phyloP scores from a whole-genome alignment of 2,113 vertebrate genomes.

The Romanogobio albipinnatus region DNA sequence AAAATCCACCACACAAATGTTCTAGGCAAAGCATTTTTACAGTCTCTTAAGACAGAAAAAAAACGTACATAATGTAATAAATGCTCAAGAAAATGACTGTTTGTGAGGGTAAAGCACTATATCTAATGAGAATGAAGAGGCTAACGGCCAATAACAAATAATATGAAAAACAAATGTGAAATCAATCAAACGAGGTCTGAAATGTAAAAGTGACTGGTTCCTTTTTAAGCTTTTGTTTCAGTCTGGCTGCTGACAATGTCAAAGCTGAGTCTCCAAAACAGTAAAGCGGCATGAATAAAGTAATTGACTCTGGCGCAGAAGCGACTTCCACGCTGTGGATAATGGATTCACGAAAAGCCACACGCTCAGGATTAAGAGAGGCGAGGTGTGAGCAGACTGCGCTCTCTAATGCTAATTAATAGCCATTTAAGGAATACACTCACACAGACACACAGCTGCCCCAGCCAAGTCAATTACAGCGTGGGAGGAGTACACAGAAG shows the following conservation, averaged over 20 bases:
- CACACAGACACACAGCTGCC: constrained; percentile 39
- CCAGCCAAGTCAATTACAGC: constrained; percentile 50
- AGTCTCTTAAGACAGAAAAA: not conserved
- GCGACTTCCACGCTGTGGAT: constrained; percentile 45
- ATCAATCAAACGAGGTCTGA: constrained; percentile 47
- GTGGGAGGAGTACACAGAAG: constrained; percentile 30
- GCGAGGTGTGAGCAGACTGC: constrained; percentile 51
- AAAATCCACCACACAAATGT: not conserved
- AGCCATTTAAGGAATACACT: constrained; percentile 59
- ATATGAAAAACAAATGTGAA: constrained; percentile 42
- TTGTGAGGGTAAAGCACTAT: not conserved
- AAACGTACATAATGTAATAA: not conserved
- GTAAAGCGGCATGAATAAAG: constrained; percentile 50
- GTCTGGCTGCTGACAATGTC: constrained; percentile 51
- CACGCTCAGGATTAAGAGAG: constrained; percentile 61
- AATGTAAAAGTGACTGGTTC: constrained; percentile 36
- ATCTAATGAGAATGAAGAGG: constrained; percentile 21
- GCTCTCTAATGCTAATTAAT: constrained; percentile 60
- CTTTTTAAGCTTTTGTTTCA: constrained; percentile 56
- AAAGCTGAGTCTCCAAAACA: constrained; percentile 50
- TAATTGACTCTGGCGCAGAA: constrained; percentile 46
- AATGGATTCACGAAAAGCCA: constrained; percentile 57
- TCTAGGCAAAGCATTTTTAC: not conserved
- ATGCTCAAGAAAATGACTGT: not conserved
- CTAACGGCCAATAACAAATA: constrained; percentile 41